These are phyloP conservation scores for Pseudocheirus occidentalis DNA, from an alignment of 2,797 vertebrate species.

Conservation along the genomic window DNA sequence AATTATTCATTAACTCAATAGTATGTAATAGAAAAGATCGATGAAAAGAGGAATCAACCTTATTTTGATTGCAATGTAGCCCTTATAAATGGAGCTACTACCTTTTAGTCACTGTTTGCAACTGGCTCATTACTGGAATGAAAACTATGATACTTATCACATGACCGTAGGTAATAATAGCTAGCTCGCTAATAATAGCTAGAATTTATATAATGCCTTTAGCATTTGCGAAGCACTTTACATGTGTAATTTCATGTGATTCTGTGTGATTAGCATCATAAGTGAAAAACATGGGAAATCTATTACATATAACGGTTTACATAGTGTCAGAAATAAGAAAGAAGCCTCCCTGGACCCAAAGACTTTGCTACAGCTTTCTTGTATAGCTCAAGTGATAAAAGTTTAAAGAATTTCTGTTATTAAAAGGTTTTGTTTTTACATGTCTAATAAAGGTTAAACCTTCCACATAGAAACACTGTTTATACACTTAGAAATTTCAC, in stretches of 20 bases:
- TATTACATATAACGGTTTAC: neutral
- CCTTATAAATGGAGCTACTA: slow-evolving; percentile 82
- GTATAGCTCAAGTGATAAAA: neutral
- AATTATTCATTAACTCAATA: slow-evolving; percentile 91
- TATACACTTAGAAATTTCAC: neutral
- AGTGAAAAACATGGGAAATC: slow-evolving; percentile 72
- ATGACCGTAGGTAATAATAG: slow-evolving; percentile 78
- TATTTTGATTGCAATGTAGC: slow-evolving; percentile 84
- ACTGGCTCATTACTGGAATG: slow-evolving; percentile 78
- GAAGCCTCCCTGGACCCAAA: neutral
- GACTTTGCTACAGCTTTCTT: slow-evolving; percentile 39
- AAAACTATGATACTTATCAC: slow-evolving; percentile 83
- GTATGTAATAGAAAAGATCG: slow-evolving; percentile 89
- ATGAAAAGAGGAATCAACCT: slow-evolving; percentile 89
- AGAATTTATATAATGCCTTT: neutral
- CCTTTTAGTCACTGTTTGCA: slow-evolving; percentile 82
- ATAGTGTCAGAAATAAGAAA: slow-evolving; percentile 31
- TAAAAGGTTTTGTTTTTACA: slow-evolving; percentile 3
- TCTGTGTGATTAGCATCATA: slow-evolving; percentile 82
- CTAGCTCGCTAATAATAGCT: neutral
- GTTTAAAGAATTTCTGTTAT: neutral
- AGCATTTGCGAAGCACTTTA: neutral
- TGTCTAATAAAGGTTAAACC: slow-evolving; percentile 44
- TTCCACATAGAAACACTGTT: neutral
- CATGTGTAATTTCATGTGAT: slow-evolving; percentile 23